Percentiles rank a stretch among this genome's conserved stretches.
Evolutionary conservation across 2,888 invertebrate species (phyloP).

Genomic region (Brenthis ino): DNA sequence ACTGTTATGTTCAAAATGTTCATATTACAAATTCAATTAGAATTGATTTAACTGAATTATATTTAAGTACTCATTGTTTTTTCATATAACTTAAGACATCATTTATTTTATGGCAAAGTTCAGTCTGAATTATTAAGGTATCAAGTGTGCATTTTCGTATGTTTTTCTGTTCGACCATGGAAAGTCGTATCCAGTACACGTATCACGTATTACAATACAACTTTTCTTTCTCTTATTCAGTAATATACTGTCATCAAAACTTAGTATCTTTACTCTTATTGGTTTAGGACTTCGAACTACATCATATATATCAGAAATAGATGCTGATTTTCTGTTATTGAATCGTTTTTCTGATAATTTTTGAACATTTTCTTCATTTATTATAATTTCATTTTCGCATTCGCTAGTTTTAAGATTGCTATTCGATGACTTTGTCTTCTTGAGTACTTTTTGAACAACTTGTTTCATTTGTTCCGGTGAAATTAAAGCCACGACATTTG

Average conservation of each 20-base stretch:
- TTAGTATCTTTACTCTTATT: neutral
- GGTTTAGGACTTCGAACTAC: slow-evolving; percentile 9
- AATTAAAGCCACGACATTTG: slow-evolving; percentile 15
- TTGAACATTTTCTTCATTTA: neutral
- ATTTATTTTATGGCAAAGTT: no score
- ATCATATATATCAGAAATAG: slow-evolving; percentile 24
- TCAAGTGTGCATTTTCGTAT: slow-evolving; percentile 14
- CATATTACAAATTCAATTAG: no score
- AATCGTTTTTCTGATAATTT: neutral
- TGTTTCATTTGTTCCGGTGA: slow-evolving; percentile 21
- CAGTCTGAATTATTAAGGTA: no score
- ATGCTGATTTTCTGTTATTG: neutral
- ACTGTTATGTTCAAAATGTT: no score
- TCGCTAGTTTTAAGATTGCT: neutral
- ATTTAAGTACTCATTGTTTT: no score
- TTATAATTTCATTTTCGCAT: neutral
- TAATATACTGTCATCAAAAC: slow-evolving; percentile 1
- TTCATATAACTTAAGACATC: no score
- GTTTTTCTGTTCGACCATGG: neutral
- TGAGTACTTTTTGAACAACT: slow-evolving; percentile 10
- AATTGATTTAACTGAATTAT: no score
- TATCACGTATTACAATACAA: slow-evolving; percentile 1
- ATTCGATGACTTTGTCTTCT: neutral
- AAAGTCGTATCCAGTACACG: slow-evolving; percentile 8
- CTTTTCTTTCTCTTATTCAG: neutral